Conservation (phyloP, 2,113 vertebrate genomes). For the Gadus macrocephalus region DNA sequence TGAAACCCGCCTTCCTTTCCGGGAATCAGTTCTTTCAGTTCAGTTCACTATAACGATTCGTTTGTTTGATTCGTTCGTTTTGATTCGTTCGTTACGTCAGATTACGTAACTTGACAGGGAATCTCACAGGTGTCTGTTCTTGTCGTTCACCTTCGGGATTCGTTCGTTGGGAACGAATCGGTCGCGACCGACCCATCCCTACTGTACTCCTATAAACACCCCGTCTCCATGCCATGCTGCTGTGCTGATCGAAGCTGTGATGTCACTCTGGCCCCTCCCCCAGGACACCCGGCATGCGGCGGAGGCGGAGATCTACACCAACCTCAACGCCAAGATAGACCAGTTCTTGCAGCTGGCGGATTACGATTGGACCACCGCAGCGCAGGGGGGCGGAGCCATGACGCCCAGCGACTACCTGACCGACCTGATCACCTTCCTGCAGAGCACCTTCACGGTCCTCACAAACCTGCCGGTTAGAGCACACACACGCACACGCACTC, state of each 20-base stretch:
- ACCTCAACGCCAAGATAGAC: conserved; percentile 95
- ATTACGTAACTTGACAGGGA: no score
- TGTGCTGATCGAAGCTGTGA: neutral
- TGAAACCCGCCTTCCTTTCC: conserved; percentile 34
- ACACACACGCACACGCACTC: neutral
- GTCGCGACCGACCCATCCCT: no score
- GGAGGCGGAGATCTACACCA: conserved; percentile 98
- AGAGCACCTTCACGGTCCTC: conserved; percentile 94
- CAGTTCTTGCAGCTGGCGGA: conserved; percentile 97
- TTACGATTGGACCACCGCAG: conserved; percentile 84
- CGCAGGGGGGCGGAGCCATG: conserved; percentile 63
- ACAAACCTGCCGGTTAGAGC: conserved; percentile 93
- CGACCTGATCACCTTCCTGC: conserved; percentile 92
- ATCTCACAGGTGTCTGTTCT: no score
- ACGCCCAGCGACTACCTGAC: conserved; percentile 86
- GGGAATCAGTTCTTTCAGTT: no score
- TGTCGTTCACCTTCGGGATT: no score
- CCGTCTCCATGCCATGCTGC: neutral
- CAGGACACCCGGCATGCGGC: conserved; percentile 94
- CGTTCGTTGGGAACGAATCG: no score
- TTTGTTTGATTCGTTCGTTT: no score
- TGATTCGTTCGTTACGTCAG: no score
- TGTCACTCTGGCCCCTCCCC: rapidly evolving
- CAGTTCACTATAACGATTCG: no score
- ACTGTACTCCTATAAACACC: rapidly evolving